Evolutionary conservation across 2,888 invertebrate species (phyloP).

Genomic region (Erebia epiphron): DNA sequence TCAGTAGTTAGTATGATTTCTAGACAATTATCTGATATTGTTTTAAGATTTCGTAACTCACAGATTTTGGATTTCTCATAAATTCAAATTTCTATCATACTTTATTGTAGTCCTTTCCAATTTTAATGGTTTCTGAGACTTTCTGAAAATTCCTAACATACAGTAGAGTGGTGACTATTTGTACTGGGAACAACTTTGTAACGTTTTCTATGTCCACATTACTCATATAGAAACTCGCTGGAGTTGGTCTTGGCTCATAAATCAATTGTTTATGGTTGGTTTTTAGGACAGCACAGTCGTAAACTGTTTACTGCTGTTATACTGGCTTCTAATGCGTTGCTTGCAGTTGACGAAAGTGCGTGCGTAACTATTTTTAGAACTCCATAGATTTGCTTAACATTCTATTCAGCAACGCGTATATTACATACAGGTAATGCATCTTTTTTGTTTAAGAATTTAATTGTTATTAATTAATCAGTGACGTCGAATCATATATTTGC

Average conservation of each 20-base stretch:
- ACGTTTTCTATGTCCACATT: constrained; percentile 27
- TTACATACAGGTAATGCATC: background rate
- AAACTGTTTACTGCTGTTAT: constrained; percentile 32
- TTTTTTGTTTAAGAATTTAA: background rate
- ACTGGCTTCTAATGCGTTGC: constrained; percentile 29
- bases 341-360: constrained; percentile 14
- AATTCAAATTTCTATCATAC: too few species aligned
- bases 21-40: too few species aligned
- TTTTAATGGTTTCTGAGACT: background rate
- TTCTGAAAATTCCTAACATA: background rate
- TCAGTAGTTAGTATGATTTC: too few species aligned
- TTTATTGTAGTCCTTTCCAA: background rate
- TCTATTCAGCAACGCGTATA: background rate
- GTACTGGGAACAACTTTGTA: constrained; percentile 31
- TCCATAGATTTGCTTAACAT: background rate
- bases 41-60: too few species aligned
- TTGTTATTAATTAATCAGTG: too few species aligned
- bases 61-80: too few species aligned
- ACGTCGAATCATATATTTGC: too few species aligned
- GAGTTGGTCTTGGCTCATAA: constrained; percentile 34
- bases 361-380: constrained; percentile 15
- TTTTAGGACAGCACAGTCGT: constrained; percentile 35
- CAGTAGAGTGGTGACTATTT: background rate
- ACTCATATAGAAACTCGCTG: constrained; percentile 26
- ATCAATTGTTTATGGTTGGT: constrained; percentile 38